Percentiles rank a stretch among this genome's conserved stretches.
phyloP scores from a whole-genome alignment of 2,113 vertebrate species.

The Amia ocellicauda region DNA sequence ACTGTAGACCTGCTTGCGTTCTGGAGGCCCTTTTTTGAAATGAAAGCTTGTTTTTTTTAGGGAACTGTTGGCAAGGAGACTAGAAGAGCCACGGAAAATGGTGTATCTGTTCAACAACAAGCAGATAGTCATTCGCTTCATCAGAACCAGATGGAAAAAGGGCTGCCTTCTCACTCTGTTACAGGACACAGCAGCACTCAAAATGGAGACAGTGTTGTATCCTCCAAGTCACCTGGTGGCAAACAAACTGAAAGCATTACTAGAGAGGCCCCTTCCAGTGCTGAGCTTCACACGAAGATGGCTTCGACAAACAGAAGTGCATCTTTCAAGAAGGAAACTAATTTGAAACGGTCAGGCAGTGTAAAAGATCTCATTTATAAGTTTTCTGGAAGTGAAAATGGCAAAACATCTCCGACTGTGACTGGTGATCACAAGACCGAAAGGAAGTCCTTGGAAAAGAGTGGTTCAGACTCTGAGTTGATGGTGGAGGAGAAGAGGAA shows the following conservation, averaged over 20 bases:
- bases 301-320: not conserved
- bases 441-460: not conserved
- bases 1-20: too few relatives aligned
- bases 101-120: not conserved
- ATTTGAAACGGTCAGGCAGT: slow-evolving; percentile 42
- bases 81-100: not conserved
- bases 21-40: not conserved
- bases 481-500: not conserved
- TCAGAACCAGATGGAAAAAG: too few relatives aligned
- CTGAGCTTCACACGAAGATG: not conserved
- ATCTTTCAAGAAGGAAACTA: slow-evolving; percentile 11
- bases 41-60: slow-evolving; percentile 14
- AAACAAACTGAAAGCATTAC: not conserved
- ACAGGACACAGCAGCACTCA: not conserved
- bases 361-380: slow-evolving; percentile 59
- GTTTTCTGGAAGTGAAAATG: slow-evolving; percentile 46
- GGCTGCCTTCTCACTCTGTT: too few relatives aligned
- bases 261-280: not conserved
- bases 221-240: not conserved
- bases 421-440: not conserved
- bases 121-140: not conserved
- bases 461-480: not conserved
- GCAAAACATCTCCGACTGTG: not conserved
- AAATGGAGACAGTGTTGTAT: not conserved
- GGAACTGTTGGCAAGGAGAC: not conserved